Conservation (phyloP, 2,797 vertebrate species). For the Crax fasciolata region DNA sequence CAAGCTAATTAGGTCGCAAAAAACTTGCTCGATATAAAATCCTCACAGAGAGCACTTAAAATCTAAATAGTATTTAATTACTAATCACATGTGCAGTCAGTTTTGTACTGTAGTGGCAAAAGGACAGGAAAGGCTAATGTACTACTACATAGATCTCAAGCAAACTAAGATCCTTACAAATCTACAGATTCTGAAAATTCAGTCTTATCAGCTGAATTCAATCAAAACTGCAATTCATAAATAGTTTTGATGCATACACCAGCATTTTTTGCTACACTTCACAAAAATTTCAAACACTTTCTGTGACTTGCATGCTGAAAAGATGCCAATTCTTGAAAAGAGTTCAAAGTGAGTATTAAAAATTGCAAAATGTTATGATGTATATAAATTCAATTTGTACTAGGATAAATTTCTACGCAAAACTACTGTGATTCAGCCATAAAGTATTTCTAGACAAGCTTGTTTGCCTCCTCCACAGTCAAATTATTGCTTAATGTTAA, state of each 20-base stretch:
- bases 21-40: slow-evolving; percentile 20
- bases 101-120: neutral
- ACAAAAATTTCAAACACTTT: neutral
- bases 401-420: neutral
- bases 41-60: neutral
- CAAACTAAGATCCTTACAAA: neutral
- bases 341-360: neutral
- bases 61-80: neutral
- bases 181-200: neutral
- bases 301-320: neutral
- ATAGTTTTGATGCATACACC: neutral
- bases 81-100: neutral
- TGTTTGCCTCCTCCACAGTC: neutral
- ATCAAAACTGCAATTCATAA: neutral
- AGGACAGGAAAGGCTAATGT: neutral
- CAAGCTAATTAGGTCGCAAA: slow-evolving; percentile 39
- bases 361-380: neutral
- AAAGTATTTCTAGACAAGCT: neutral
- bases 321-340: neutral
- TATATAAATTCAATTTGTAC: neutral
- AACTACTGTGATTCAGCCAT: neutral
- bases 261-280: neutral
- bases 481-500: neutral
- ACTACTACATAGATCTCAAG: fast-evolving
- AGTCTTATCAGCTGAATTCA: neutral